Conservation (phyloP, 2,888 invertebrate species). For the Melolontha melolontha region DNA sequence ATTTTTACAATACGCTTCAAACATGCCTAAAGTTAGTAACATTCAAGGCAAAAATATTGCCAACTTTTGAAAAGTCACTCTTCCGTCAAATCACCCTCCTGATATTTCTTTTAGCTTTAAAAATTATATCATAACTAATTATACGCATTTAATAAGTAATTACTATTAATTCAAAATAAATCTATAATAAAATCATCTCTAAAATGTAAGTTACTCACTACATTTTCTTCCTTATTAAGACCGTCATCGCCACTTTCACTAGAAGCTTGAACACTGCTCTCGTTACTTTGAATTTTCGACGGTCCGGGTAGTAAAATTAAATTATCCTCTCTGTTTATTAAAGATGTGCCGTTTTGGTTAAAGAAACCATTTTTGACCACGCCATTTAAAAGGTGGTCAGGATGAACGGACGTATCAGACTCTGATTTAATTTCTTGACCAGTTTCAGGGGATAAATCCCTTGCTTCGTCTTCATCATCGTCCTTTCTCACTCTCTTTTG, state of each 20-base stretch:
- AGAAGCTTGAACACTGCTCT: slow-evolving; percentile 27
- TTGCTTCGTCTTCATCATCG: slow-evolving; percentile 67
- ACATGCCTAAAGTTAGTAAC: too few relatives aligned
- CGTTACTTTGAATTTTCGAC: slow-evolving; percentile 58
- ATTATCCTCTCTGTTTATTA: slow-evolving; percentile 82
- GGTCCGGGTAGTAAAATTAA: slow-evolving; percentile 81
- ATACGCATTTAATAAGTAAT: too few relatives aligned
- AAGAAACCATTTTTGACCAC: slow-evolving; percentile 52
- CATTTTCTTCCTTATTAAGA: slow-evolving; percentile 64
- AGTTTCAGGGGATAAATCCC: slow-evolving; percentile 52
- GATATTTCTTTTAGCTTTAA: too few relatives aligned
- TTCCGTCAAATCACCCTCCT: too few relatives aligned
- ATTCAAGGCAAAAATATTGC: too few relatives aligned
- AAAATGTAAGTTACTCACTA: slow-evolving; percentile 20
- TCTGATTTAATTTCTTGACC: slow-evolving; percentile 43
- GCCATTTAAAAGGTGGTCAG: slow-evolving; percentile 28
- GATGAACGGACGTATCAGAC: background rate
- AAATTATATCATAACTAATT: too few relatives aligned
- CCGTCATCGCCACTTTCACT: slow-evolving; percentile 62
- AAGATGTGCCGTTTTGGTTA: slow-evolving; percentile 67
- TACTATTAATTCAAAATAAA: too few relatives aligned
- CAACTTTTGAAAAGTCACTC: too few relatives aligned
- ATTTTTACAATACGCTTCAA: too few relatives aligned
- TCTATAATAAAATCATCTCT: too few relatives aligned
- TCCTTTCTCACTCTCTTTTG: slow-evolving; percentile 69